Conservation (phyloP, 2,888 invertebrate genomes). For the Lomographa bimaculata region DNA sequence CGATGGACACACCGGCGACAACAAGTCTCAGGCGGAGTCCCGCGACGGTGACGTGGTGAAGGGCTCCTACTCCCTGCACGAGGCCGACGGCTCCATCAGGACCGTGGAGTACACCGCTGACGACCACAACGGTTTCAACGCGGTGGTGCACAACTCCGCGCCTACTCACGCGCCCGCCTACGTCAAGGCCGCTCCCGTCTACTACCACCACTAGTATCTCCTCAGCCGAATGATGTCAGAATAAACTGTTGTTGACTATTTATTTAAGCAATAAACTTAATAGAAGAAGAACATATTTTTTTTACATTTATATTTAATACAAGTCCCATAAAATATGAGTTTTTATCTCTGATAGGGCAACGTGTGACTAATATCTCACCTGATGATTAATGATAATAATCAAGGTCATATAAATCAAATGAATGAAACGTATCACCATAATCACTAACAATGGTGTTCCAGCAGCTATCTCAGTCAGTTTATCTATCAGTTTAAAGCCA, state of each 20-base stretch:
- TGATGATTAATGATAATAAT: too few relatives aligned
- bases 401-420: too few relatives aligned
- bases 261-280: constrained; percentile 54
- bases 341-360: too few relatives aligned
- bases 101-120: constrained; percentile 82
- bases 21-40: constrained; percentile 80
- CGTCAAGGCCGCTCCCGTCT: constrained; percentile 55
- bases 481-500: too few relatives aligned
- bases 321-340: too few relatives aligned
- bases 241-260: constrained; percentile 43
- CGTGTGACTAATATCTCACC: too few relatives aligned
- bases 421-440: too few relatives aligned
- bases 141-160: constrained; percentile 62
- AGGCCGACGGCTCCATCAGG: constrained; percentile 81
- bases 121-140: constrained; percentile 77
- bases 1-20: constrained; percentile 83
- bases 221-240: constrained; percentile 12
- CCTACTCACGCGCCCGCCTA: constrained; percentile 57
- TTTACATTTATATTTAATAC: too few relatives aligned
- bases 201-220: constrained; percentile 54
- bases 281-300: too few relatives aligned
- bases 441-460: too few relatives aligned
- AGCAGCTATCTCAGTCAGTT: too few relatives aligned
- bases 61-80: constrained; percentile 81
- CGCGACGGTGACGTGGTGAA: constrained; percentile 81